Conservation (phyloP, 2,888 invertebrate species). For the Noctua comes region DNA sequence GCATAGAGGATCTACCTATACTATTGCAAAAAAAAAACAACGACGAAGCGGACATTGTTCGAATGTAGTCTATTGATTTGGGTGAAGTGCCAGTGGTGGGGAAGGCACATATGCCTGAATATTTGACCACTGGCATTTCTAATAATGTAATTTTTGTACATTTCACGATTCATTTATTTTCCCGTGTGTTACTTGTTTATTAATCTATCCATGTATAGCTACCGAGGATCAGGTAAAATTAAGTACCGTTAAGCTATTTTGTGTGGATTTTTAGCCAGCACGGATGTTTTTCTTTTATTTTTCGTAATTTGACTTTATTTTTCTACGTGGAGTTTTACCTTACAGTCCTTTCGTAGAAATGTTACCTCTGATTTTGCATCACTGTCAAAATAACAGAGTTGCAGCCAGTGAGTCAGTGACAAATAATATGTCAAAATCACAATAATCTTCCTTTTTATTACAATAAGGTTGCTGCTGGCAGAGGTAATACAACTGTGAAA, state of each 20-base stretch:
- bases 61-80: not conserved
- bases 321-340: not conserved
- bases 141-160: not conserved
- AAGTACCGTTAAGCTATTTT: constrained; percentile 10
- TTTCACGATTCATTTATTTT: not conserved
- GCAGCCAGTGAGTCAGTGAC: not conserved
- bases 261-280: constrained; percentile 63
- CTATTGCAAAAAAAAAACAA: no score
- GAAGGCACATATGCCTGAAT: no score
- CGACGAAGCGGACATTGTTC: not conserved
- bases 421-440: not conserved
- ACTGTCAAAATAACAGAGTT: not conserved
- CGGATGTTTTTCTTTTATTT: constrained; percentile 42
- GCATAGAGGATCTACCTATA: not conserved
- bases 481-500: not conserved
- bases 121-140: no score
- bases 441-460: not conserved
- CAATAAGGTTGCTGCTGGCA: not conserved
- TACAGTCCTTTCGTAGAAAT: not conserved
- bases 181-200: constrained; percentile 13
- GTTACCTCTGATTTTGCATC: not conserved
- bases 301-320: not conserved
- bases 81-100: not conserved
- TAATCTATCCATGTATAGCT: constrained; percentile 48
- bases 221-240: constrained; percentile 70